Percentiles rank a stretch among this genome's conserved stretches.
These are phyloP conservation scores for Aquatica leii DNA, from an alignment of 2,888 invertebrate genomes.

Conservation along the genomic window DNA sequence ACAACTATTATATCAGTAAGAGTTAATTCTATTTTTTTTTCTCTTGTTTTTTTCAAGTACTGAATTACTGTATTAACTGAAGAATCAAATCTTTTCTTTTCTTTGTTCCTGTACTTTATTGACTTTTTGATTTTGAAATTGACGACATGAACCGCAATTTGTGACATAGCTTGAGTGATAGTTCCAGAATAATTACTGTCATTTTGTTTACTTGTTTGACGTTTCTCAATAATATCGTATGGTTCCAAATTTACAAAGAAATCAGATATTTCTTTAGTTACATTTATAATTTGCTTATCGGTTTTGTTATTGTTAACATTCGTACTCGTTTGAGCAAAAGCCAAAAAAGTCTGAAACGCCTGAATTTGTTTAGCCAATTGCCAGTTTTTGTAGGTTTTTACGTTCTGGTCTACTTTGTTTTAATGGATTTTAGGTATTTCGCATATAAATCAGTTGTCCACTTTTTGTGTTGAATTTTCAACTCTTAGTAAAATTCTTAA, in stretches of 20 bases:
- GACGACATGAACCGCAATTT: not conserved
- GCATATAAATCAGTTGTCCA: not conserved
- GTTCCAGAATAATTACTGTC: not conserved
- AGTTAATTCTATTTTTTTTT: not conserved
- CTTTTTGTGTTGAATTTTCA: conserved; percentile 2
- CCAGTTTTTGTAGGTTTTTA: not conserved
- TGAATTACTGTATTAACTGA: conserved; percentile 1
- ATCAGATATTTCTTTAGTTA: too few species aligned
- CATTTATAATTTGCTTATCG: not conserved
- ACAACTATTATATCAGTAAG: not conserved
- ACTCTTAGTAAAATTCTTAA: conserved; percentile 1
- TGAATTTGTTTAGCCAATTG: not conserved
- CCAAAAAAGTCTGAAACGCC: not conserved
- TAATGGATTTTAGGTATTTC: conserved; percentile 4
- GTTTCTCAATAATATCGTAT: too few species aligned
- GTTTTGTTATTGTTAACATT: not conserved
- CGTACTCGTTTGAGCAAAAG: conserved; percentile 6
- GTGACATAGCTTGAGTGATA: not conserved
- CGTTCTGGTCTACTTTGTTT: not conserved
- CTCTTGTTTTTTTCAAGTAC: not conserved
- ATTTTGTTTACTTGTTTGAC: too few species aligned
- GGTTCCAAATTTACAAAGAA: too few species aligned
- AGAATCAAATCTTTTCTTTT: not conserved
- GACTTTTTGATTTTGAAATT: not conserved
- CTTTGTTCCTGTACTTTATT: not conserved